Evolutionary conservation across 2,888 invertebrate species (phyloP).

Genomic region (Busseola fusca): DNA sequence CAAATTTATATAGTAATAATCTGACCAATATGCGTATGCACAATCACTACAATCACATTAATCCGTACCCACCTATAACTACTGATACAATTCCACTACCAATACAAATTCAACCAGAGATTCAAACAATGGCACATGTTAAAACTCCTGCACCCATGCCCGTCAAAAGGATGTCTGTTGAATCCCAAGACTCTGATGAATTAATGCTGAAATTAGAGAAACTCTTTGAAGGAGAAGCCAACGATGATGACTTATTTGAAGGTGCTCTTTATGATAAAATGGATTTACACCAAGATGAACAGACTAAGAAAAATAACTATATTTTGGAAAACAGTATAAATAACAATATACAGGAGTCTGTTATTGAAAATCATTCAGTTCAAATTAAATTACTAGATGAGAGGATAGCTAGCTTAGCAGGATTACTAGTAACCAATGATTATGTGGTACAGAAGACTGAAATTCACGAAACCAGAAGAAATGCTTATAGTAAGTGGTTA

Average conservation of each 20-base stretch:
- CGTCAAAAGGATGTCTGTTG: constrained; percentile 63
- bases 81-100: constrained; percentile 22
- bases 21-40: constrained; percentile 24
- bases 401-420: constrained; percentile 76
- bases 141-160: constrained; percentile 52
- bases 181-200: constrained; percentile 77
- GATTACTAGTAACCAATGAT: constrained; percentile 70
- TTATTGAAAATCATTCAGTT: constrained; percentile 73
- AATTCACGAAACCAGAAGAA: constrained; percentile 63
- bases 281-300: constrained; percentile 65
- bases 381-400: constrained; percentile 80
- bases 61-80: constrained; percentile 51
- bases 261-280: constrained; percentile 71
- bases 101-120: constrained; percentile 34
- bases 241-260: constrained; percentile 85
- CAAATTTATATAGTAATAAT: constrained; percentile 12
- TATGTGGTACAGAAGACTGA: constrained; percentile 62
- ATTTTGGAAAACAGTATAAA: constrained; percentile 51
- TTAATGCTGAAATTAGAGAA: constrained; percentile 82
- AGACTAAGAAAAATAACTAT: constrained; percentile 55
- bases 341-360: constrained; percentile 57
- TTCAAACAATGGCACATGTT: constrained; percentile 33
- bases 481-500: constrained; percentile 78
- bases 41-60: constrained; percentile 58
- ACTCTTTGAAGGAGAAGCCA: constrained; percentile 80